A percentile compares a stretch with the other conserved stretches of the same genome.
Conservation (phyloP, 2,888 invertebrate species). For the Dascillus cervinus region DNA sequence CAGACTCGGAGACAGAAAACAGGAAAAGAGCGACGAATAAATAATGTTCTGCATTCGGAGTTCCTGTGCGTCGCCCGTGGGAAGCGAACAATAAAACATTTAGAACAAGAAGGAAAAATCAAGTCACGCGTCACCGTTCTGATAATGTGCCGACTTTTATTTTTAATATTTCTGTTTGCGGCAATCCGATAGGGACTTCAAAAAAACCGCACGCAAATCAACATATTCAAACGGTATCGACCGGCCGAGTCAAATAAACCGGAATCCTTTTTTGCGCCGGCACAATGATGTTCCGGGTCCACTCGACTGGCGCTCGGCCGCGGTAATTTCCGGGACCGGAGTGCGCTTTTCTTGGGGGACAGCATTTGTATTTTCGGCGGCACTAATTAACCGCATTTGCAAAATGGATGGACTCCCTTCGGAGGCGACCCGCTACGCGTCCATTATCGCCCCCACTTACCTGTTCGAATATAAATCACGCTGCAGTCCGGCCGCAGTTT, state of each 20-base stretch:
- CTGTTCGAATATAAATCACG: slow-evolving; percentile 4
- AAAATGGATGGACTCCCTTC: slow-evolving; percentile 9
- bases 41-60: slow-evolving; percentile 26
- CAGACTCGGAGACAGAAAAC: slow-evolving; percentile 20
- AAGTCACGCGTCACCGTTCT: slow-evolving; percentile 32
- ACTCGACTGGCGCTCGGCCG: slow-evolving; percentile 15
- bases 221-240: slow-evolving; percentile 26
- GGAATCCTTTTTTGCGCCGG: slow-evolving; percentile 18
- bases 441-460: not conserved
- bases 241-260: slow-evolving; percentile 17
- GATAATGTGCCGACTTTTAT: slow-evolving; percentile 34
- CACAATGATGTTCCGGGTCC: slow-evolving; percentile 17
- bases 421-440: not conserved
- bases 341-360: slow-evolving; percentile 11
- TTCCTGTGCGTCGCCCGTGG: slow-evolving; percentile 17
- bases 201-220: slow-evolving; percentile 25
- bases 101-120: slow-evolving; percentile 23
- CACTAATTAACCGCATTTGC: slow-evolving; percentile 13
- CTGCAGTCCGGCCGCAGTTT: too few relatives aligned
- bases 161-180: slow-evolving; percentile 19
- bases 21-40: slow-evolving; percentile 19
- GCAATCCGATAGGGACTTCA: slow-evolving; percentile 15
- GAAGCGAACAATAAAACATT: slow-evolving; percentile 23
- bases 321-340: slow-evolving; percentile 18
- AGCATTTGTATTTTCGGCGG: slow-evolving; percentile 7